Conservation (phyloP, 1,140 invertebrate genomes). For the Drosophila burlai region DNA sequence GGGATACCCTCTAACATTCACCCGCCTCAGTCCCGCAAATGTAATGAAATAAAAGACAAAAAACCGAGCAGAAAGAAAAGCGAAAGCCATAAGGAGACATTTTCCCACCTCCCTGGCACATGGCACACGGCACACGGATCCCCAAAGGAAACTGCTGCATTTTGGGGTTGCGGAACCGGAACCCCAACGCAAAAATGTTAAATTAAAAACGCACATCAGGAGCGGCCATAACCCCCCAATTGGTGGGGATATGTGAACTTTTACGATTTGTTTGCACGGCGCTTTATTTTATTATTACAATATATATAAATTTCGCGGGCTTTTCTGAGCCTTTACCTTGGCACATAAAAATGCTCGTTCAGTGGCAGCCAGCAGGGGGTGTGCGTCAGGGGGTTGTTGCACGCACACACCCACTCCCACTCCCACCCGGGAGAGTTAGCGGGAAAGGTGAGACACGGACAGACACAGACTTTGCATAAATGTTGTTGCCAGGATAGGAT, state of each 20-base stretch:
- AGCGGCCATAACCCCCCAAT: slow-evolving; percentile 36
- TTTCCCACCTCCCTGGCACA: background rate
- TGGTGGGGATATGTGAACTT: slow-evolving; percentile 55
- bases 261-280: slow-evolving; percentile 64
- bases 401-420: background rate
- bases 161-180: slow-evolving; percentile 19
- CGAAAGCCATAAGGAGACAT: background rate
- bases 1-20: slow-evolving; percentile 17
- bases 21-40: slow-evolving; percentile 21
- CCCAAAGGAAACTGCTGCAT: slow-evolving; percentile 36
- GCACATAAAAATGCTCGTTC: slow-evolving; percentile 24
- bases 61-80: slow-evolving; percentile 2
- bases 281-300: slow-evolving; percentile 67
- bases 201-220: slow-evolving; percentile 55
- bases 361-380: background rate
- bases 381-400: slow-evolving; percentile 9
- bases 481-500: slow-evolving; percentile 10
- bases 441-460: slow-evolving; percentile 32
- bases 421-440: slow-evolving; percentile 15
- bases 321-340: slow-evolving; percentile 50
- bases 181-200: slow-evolving; percentile 22
- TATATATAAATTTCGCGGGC: slow-evolving; percentile 43
- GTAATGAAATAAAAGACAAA: slow-evolving; percentile 57
- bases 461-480: slow-evolving; percentile 44
- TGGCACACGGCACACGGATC: slow-evolving; percentile 11